Conservation (phyloP, 1,140 invertebrate genomes). For the Leptinotarsa undecemlineata region DNA sequence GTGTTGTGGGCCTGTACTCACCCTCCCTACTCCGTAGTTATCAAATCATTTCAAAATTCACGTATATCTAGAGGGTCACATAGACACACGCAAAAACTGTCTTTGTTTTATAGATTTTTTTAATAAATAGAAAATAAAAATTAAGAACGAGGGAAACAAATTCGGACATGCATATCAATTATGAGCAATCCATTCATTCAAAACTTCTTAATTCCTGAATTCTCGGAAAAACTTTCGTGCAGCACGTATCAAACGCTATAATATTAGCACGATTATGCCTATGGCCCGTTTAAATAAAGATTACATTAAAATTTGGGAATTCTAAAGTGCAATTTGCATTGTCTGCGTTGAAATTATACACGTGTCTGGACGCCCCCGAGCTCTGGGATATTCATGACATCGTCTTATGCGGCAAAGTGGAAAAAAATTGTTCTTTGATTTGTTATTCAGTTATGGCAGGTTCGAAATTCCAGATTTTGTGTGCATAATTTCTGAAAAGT, state of each 20-base stretch:
- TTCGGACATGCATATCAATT: no score
- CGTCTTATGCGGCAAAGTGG: background rate
- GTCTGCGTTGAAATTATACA: conserved; percentile 1
- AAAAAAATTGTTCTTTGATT: background rate
- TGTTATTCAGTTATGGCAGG: no score
- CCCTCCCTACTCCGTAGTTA: no score
- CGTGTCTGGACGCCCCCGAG: background rate
- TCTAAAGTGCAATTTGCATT: conserved; percentile 4
- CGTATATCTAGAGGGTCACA: no score
- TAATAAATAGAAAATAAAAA: no score
- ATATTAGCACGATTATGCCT: conserved; percentile 3
- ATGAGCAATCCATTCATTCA: background rate
- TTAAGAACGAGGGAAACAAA: no score
- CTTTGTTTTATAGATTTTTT: no score
- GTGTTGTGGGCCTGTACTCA: no score
- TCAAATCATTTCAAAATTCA: no score
- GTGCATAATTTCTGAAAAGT: no score
- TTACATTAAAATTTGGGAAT: conserved; percentile 2
- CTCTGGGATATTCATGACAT: background rate
- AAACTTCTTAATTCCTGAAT: background rate
- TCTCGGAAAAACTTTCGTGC: background rate
- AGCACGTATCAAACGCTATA: conserved; percentile 1
- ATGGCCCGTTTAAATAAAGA: conserved; percentile 3
- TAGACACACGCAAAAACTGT: no score
- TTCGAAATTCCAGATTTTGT: no score